phyloP scores from a whole-genome alignment of 2,888 invertebrate genomes.

The Diogma glabrata region DNA sequence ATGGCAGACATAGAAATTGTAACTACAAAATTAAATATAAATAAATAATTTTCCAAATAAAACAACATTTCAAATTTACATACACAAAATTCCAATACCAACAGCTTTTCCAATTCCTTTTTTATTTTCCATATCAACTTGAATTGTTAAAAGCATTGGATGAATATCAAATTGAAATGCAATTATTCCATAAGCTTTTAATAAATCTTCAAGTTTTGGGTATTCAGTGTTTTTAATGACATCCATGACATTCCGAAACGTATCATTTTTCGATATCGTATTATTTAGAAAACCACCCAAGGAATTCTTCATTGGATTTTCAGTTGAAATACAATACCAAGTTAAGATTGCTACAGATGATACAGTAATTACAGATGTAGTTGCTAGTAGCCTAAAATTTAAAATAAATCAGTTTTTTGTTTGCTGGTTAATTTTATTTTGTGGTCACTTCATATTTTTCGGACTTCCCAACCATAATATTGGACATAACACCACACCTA shows the following conservation, averaged over 20 bases:
- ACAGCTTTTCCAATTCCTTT: conserved; percentile 60
- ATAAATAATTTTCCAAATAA: conserved; percentile 6
- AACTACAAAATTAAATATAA: conserved; percentile 34
- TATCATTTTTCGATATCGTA: conserved; percentile 12
- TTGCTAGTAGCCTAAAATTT: conserved; percentile 46
- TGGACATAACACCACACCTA: conserved; percentile 64
- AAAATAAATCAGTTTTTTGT: not conserved
- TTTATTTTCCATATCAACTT: conserved; percentile 81
- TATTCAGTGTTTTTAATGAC: conserved; percentile 23
- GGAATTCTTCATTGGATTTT: conserved; percentile 20
- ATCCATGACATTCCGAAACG: conserved; percentile 1
- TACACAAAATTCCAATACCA: conserved; percentile 53
- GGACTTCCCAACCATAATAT: conserved; percentile 83
- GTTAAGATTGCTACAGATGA: conserved; percentile 49
- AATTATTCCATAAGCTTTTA: conserved; percentile 53
- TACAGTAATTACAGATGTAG: conserved; percentile 53
- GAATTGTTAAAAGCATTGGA: conserved; percentile 75
- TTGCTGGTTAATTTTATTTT: not conserved
- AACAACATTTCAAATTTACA: conserved; percentile 40
- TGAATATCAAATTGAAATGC: conserved; percentile 72
- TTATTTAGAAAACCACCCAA: conserved; percentile 22
- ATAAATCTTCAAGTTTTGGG: conserved; percentile 40
- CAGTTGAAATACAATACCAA: conserved; percentile 49
- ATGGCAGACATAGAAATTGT: conserved; percentile 52
- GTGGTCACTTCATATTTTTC: conserved; percentile 76